Percentiles rank a stretch among this genome's conserved stretches.
Conservation (phyloP, 37 sponge, comb jelly and placozoan genomes). For the Hormiphora californensis region DNA sequence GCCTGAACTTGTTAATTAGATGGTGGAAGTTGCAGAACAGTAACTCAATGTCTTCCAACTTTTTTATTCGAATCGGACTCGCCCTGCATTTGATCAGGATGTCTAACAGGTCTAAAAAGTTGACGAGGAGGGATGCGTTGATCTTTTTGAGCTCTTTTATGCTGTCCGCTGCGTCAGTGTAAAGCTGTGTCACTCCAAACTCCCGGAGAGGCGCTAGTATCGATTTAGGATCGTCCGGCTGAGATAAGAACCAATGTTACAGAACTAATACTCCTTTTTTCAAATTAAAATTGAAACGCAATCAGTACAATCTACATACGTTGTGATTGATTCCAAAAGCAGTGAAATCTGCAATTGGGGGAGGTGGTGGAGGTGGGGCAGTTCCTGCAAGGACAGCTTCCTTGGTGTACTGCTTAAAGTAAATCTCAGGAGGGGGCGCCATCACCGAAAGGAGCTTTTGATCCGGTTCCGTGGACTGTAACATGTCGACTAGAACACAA, state of each 20-base stretch:
- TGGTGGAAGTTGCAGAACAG: constrained; percentile 52
- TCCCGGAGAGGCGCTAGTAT: constrained; percentile 31
- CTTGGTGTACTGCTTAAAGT: constrained; percentile 1
- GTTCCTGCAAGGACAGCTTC: not conserved
- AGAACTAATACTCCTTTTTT: too few species aligned
- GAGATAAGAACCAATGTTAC: too few species aligned
- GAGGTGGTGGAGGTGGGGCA: constrained; percentile 26
- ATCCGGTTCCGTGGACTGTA: too few species aligned
- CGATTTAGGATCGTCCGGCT: constrained; percentile 37
- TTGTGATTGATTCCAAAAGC: constrained; percentile 32
- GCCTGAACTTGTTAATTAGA: constrained; percentile 11
- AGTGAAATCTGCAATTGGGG: not conserved
- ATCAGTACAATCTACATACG: too few species aligned
- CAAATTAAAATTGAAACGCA: too few species aligned
- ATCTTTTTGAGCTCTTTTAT: constrained; percentile 46
- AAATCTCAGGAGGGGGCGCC: constrained; percentile 24
- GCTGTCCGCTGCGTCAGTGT: constrained; percentile 11
- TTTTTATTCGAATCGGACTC: constrained; percentile 15
- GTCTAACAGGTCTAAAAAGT: constrained; percentile 16
- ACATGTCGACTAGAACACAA: too few species aligned
- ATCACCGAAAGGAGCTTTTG: constrained; percentile 5
- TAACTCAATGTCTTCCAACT: constrained; percentile 29
- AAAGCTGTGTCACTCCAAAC: constrained; percentile 32
- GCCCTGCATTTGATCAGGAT: constrained; percentile 17
- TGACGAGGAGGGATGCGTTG: constrained; percentile 11